Evolutionary conservation across 2,113 vertebrate species (phyloP), one percentile per base, ranked within the genome.

Genomic region (Dryoscopus gambensis): DNA sequence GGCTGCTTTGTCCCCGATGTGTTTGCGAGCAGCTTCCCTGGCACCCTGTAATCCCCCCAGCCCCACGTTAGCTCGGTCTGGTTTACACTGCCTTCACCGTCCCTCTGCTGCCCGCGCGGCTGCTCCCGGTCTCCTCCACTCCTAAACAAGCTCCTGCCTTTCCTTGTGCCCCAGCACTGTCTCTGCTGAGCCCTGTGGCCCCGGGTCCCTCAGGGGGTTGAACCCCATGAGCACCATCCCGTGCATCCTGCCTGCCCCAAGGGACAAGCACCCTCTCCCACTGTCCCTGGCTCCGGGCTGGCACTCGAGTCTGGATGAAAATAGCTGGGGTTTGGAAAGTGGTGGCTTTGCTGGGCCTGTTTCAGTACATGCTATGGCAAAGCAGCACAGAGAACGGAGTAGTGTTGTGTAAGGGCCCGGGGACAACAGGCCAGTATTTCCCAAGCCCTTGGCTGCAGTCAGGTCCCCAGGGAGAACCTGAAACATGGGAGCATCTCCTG

Each of bases 1-100:
- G 79, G 68, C 87, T 91, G 85, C 93, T 97, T 93, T 90, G 92
- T 96, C 91, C 93, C 85, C 1, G 28, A 28, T 49, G 90, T 83
- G 93, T 95, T 97, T 95, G 94, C 5, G 87, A 96, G 85, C 96
- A 97, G 60, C 91, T 95, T 97, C 92, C 50, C 95, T 9, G 30
- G 67, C 84, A 89, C 62, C n/a, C 69, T 78, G 69, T 97, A 97
- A 97, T 97, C 97, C 91, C 67, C 55, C 77, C 53, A 4, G 95
- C 94, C 86, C 85, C 1, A 35, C 0, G 31, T 94, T 95, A 96
- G 96, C 93, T 97, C 2, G 8, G 93, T 70, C 97, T 97, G 97
- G 97, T 97, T 97, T 93, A 40, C 2, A 4, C 97, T 94, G 95
- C 97, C 93, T 63, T 93, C 5, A 1, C 50, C 55, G 12, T 91